Base-by-base conservation (phyloP, 23 tunicate species). In the Aplidium turbinatum region DNA sequence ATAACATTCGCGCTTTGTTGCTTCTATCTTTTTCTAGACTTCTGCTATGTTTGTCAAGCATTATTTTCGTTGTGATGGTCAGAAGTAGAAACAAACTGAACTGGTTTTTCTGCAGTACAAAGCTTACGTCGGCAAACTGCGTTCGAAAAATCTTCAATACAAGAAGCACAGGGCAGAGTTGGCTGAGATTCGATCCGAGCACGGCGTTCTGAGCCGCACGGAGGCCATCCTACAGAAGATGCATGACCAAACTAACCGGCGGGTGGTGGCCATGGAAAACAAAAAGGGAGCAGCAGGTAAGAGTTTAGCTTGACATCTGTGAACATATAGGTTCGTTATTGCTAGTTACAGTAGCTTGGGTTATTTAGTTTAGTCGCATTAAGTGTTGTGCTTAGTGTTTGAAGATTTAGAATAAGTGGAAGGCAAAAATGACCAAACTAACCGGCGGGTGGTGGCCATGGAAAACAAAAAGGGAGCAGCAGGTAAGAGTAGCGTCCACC, bases 151-250 rank as follows among this genome's bases (percentile, higher is more conserved):
- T 53, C 56, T 54, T 32, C 72, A 53, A 20, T 90, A 83, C 65
- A 90, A 90, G 69, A 63, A 80, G 63, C 18, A 47, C 38, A 42
- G 97, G 28, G 38, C 71, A 30, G 77, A 65, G 30, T 36, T 90
- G 55, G 89, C 97, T 24, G 85, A 78, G 33, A 19, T 90, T 0
- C 36, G 89, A 73, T 64, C 87, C 0, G 97, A 90, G 39, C 82
- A 72, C 58, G 97, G 97, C 16, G 87, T 90, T n/a, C 72, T 90
- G 21, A 57, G 42, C 38, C 65, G 97, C 3, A 90, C 97, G 0
- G 97, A 84, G 31, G 58, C 76, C 0, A 50, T 90, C 52, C 65
- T 90, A 24, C 63, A 76, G 45, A 89, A 84, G 45, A 54, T 79
- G 22, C 62, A 84, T 20, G 85, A 65, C 4, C 68, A 74, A 1